These are phyloP conservation scores for Butastur rufipennis DNA, from an alignment of 2,113 vertebrate genomes.

Conservation along the genomic window DNA sequence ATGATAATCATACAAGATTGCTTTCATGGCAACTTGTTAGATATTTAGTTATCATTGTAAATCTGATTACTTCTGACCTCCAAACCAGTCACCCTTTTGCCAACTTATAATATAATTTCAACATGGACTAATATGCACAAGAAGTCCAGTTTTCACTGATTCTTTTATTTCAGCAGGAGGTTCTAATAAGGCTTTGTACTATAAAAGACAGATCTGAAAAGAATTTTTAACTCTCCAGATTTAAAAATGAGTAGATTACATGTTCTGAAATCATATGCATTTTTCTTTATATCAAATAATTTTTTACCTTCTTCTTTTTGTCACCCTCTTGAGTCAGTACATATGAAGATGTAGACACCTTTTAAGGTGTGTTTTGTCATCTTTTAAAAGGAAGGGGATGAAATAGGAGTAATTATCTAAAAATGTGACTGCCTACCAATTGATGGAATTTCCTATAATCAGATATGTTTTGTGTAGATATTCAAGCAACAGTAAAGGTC, in stretches of 20 bases:
- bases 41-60: conserved; percentile 22
- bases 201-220: background rate
- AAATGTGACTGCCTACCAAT: background rate
- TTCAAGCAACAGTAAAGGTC: background rate
- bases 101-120: background rate
- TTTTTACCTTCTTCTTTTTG: background rate
- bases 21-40: background rate
- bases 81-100: background rate
- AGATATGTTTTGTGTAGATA: background rate
- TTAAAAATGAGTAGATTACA: background rate
- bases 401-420: background rate
- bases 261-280: background rate
- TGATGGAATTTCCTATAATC: background rate
- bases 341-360: background rate
- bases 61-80: conserved; percentile 15
- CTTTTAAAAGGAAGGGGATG: background rate
- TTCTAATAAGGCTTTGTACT: background rate
- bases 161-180: background rate
- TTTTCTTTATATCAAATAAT: background rate
- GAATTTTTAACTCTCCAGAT: background rate
- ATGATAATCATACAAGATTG: background rate
- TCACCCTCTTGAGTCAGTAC: fast-evolving
- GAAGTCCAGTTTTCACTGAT: background rate
- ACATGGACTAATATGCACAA: background rate
- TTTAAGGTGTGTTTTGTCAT: background rate